phyloP scores from a whole-genome alignment of 2,888 invertebrate species.

The Blomia tropicalis region DNA sequence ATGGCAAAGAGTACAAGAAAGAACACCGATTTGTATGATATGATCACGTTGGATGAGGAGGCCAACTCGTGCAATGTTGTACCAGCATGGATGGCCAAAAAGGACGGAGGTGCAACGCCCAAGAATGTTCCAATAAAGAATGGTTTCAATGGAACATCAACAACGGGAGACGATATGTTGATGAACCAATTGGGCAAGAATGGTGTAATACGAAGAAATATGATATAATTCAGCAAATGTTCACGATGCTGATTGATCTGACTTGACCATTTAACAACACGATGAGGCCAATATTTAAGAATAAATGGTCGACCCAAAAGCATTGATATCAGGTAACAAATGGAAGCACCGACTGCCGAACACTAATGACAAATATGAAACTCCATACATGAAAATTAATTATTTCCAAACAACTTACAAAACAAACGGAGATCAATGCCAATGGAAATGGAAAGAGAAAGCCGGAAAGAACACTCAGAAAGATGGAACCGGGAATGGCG shows the following conservation, averaged over 20 bases:
- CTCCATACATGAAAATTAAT: no score
- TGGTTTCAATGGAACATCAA: constrained; percentile 77
- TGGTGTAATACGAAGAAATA: constrained; percentile 91
- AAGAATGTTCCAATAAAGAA: constrained; percentile 92
- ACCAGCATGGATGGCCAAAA: constrained; percentile 93
- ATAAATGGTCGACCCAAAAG: constrained; percentile 71
- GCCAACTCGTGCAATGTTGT: constrained; percentile 84
- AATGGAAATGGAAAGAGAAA: constrained; percentile 84
- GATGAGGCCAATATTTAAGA: constrained; percentile 68
- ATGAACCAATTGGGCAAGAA: constrained; percentile 99
- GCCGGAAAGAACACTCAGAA: constrained; percentile 87
- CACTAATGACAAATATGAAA: constrained; percentile 57
- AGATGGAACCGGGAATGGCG: constrained; percentile 97
- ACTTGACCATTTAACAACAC: constrained; percentile 63
- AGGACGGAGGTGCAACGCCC: constrained; percentile 88
- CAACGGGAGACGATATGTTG: constrained; percentile 85
- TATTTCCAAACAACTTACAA: constrained; percentile 37
- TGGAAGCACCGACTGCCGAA: constrained; percentile 83
- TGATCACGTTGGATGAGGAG: constrained; percentile 58
- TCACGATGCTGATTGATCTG: constrained; percentile 57
- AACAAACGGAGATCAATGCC: constrained; percentile 59
- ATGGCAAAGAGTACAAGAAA: constrained; percentile 61
- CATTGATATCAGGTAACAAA: constrained; percentile 84
- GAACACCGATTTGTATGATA: constrained; percentile 70
- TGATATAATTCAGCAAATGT: constrained; percentile 82